Evolutionary conservation across 1,140 invertebrate genomes (phyloP), one percentile per base, ranked within the genome.

Genomic region (Drosophila kohkoa): DNA sequence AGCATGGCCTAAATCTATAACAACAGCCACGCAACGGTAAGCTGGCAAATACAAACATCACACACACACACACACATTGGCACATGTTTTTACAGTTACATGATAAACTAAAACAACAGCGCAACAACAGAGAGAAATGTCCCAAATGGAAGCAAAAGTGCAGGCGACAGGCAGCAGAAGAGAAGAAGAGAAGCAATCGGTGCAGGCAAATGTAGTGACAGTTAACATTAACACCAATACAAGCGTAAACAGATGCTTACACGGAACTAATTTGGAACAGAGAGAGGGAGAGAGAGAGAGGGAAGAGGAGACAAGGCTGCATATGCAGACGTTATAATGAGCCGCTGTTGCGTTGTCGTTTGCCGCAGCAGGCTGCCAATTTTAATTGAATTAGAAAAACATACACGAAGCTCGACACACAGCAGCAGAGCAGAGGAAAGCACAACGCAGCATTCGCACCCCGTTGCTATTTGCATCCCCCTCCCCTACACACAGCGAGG

Each of bases 201-300:
- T 4, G 28, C 28, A 57, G 68, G 69, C 77, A 77, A 82, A 87
- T 75, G 83, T 74, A 87, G 73, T 85, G 85, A 88, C 85, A 88
- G 85, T 85, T 85, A 89, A 89, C 85, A 88, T 88, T 89, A 88
- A 89, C 85, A 88, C 81, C 77, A 81, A 81, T 89, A 85, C 83
- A 89, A 78, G 77, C 80, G 71, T 89, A 76, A 89, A 81, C 75
- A 78, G 79, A 77, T 77, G 77, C 70, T 78, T 67, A 66, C 65
- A 72, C 15, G 41, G 7, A 59, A 15, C 43, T 46, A 48, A 51
- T 57, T 10, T 35, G 13, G 35, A 2, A 13, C 7, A 2, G 1
- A 7, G 20, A 25, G 20, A 3, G 20, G 4, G 16, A 16, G 16
- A 16, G 16, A 16, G 16, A 16, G 16, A 16, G 5, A 13, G 5